phyloP scores from a whole-genome alignment of 1,140 invertebrate genomes.

The Tetragnatha versicolor region DNA sequence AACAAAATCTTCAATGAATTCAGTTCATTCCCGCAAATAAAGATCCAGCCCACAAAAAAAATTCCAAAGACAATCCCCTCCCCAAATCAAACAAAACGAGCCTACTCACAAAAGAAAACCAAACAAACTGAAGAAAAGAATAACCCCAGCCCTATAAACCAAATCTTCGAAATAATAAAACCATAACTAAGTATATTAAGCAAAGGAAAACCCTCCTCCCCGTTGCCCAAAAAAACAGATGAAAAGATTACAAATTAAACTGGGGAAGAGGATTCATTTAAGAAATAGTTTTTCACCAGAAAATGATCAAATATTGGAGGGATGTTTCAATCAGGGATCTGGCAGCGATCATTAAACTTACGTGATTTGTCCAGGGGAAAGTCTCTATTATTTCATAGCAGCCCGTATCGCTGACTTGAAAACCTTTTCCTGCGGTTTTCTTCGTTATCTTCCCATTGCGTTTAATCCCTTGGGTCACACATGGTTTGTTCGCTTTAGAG shows the following conservation, averaged over 20 bases:
- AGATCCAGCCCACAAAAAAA: no score
- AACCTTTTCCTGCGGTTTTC: no score
- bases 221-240: background rate
- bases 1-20: no score
- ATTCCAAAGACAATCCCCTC: no score
- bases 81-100: background rate
- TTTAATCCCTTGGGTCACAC: no score
- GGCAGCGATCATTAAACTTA: background rate
- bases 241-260: slow-evolving; percentile 23
- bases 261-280: slow-evolving; percentile 13
- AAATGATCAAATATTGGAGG: slow-evolving; percentile 23
- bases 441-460: no score
- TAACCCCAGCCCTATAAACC: background rate
- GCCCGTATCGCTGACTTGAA: background rate
- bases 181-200: background rate
- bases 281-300: slow-evolving; percentile 13
- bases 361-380: background rate
- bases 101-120: background rate
- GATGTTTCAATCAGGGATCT: slow-evolving; percentile 6
- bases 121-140: background rate
- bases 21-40: no score
- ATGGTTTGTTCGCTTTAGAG: no score
- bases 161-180: background rate
- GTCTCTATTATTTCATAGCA: background rate
- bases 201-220: background rate